Evolutionary conservation across 2,888 invertebrate species (phyloP).

Genomic region (Drymonia ruficornis): DNA sequence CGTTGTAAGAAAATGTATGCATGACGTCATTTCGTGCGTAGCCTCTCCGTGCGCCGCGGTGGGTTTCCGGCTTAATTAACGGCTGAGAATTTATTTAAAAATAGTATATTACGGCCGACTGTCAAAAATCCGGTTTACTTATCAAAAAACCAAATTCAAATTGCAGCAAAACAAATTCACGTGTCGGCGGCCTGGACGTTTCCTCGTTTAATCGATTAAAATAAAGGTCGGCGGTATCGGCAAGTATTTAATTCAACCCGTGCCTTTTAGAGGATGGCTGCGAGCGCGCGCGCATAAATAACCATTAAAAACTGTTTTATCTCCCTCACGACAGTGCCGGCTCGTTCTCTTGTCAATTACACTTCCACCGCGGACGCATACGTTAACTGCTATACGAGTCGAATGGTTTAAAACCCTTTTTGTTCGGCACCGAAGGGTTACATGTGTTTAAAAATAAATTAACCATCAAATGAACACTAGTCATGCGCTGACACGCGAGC

Average conservation of each 20-base stretch:
- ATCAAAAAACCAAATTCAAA: background rate
- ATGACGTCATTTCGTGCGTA: too few relatives aligned
- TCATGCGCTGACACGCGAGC: conserved; percentile 31
- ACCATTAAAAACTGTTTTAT: conserved; percentile 73
- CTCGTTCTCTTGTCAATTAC: conserved; percentile 77
- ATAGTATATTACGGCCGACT: background rate
- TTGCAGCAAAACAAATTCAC: conserved; percentile 21
- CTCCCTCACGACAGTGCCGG: conserved; percentile 59
- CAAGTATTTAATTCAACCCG: conserved; percentile 44
- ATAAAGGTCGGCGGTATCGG: conserved; percentile 41
- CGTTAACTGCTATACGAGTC: conserved; percentile 41
- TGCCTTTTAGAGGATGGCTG: conserved; percentile 45
- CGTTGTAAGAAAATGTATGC: too few relatives aligned
- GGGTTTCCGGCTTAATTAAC: too few relatives aligned
- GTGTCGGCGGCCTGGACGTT: conserved; percentile 20
- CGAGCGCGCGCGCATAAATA: conserved; percentile 59
- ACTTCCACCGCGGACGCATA: conserved; percentile 45
- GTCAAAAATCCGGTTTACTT: conserved; percentile 1
- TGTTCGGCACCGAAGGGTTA: conserved; percentile 35
- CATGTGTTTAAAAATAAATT: conserved; percentile 45
- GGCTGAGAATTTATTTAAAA: background rate
- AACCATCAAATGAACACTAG: conserved; percentile 42
- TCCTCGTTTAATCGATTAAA: conserved; percentile 40
- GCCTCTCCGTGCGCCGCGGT: too few relatives aligned
- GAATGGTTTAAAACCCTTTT: conserved; percentile 38